Conservation (phyloP, 1,140 invertebrate genomes). For the Bombus sylvicola region DNA sequence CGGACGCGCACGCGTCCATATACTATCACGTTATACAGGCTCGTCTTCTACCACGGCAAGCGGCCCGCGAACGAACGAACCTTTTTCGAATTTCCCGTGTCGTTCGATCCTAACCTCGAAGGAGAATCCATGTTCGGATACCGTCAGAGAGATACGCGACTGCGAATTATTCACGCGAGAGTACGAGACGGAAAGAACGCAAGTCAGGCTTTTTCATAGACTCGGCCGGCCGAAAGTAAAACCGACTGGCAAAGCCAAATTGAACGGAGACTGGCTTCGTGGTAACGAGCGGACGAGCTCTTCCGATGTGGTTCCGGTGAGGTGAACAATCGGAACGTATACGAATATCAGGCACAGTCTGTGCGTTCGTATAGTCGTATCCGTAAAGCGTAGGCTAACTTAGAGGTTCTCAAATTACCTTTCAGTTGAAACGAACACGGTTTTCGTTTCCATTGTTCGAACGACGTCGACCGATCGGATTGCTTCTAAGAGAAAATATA, state of each 20-base stretch:
- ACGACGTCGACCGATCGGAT: neutral
- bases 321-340: constrained; percentile 77
- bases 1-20: neutral
- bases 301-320: constrained; percentile 78
- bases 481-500: neutral
- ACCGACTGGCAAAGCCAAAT: constrained; percentile 5
- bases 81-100: neutral
- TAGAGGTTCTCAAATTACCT: constrained; percentile 12
- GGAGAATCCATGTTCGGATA: neutral
- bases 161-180: too few relatives aligned
- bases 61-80: too few relatives aligned
- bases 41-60: neutral
- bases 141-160: neutral
- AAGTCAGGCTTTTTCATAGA: neutral
- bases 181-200: too few relatives aligned
- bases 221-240: constrained; percentile 29
- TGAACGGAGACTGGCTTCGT: constrained; percentile 58
- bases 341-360: constrained; percentile 71
- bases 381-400: constrained; percentile 2
- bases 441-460: neutral
- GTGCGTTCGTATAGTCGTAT: constrained; percentile 20
- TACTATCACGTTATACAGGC: neutral
- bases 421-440: neutral
- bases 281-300: constrained; percentile 77
- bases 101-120: neutral